Base-by-base conservation (phyloP, 2,113 vertebrate species). In the Hemibagrus wyckioides region DNA sequence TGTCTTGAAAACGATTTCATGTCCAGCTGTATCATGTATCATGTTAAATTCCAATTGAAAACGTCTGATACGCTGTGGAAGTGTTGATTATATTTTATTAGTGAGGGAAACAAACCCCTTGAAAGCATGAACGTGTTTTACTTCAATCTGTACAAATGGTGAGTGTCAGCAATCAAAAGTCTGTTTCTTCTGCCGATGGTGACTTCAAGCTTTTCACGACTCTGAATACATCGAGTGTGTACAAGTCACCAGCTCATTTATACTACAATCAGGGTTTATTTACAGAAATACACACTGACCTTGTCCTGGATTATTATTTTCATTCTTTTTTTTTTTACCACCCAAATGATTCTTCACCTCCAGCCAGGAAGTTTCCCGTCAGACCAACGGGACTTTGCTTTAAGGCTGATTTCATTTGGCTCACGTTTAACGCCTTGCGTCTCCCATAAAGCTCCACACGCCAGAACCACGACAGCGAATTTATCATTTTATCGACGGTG, bases 371-470 rank as follows among this genome's bases (percentile, higher is more conserved):
- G 67, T 87, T 65, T 25, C 41, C 75, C 19, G 79, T 48, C 82
- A 52, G 82, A 89, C 69, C 54, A 80, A 50, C 28, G 21, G 41
- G 56, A 73, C 80, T 87, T 63, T 56, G 28, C 52, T 87, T 84
- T 41, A 84, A 71, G 82, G 75, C 69, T 84, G 71, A 85, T 85
- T 82, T 76, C 86, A 69, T 23, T 80, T 86, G 76, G 85, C 85
- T 48, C 14, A 5, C 23, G 30, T 54, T 67, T 3, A 39, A 69
- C 50, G 30, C 52, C 61, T 52, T 67, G 85, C 33, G 39, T 86
- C 76, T 69, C 85, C 28, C 33, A 39, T 67, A 80, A 52, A 86
- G 85, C 71, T 48, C 83, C 17, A 25, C 33, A 17, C 17, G 65
- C 50, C 48, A 73, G 33, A 69, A 67, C 28, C 61, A 28, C 33